Conservation (phyloP, 2,888 invertebrate species). For the Oxytorus armatus region DNA sequence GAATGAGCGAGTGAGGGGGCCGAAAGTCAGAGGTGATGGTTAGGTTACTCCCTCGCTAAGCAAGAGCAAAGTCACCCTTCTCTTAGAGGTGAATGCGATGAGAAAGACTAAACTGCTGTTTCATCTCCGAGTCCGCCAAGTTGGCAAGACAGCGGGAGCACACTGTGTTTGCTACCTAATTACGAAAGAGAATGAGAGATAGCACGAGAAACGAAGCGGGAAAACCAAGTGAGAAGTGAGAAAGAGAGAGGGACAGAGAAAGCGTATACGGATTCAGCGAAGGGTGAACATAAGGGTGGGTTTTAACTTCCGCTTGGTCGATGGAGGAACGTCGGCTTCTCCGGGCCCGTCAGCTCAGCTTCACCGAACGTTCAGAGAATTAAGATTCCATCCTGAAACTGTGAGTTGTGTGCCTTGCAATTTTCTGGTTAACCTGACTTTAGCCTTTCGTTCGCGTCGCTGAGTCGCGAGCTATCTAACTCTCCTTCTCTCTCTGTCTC, state of each 20-base stretch:
- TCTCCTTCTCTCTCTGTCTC: constrained; percentile 48
- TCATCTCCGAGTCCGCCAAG: constrained; percentile 79
- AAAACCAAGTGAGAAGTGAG: constrained; percentile 38
- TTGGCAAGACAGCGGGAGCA: constrained; percentile 78
- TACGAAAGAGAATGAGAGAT: constrained; percentile 76
- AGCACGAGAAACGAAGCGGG: constrained; percentile 47
- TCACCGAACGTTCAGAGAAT: constrained; percentile 70
- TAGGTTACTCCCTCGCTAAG: constrained; percentile 5
- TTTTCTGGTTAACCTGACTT: constrained; percentile 78
- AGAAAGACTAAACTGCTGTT: constrained; percentile 78
- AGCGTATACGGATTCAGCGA: constrained; percentile 41
- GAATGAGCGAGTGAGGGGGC: constrained; percentile 1
- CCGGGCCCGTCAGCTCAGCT: constrained; percentile 47
- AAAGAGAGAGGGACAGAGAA: constrained; percentile 20
- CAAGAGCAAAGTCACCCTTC: constrained; percentile 28
- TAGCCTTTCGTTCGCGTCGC: constrained; percentile 61
- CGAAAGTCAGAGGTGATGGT: constrained; percentile 24
- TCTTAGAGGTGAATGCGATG: constrained; percentile 21
- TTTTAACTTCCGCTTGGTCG: constrained; percentile 56
- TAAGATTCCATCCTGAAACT: constrained; percentile 79
- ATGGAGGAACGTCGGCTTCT: constrained; percentile 39
- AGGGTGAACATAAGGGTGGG: constrained; percentile 52
- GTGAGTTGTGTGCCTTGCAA: constrained; percentile 78
- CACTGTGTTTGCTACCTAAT: constrained; percentile 82
- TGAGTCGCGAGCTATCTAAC: constrained; percentile 43